phyloP scores from a whole-genome alignment of 2,888 invertebrate species.

The Tetragonisca angustula region DNA sequence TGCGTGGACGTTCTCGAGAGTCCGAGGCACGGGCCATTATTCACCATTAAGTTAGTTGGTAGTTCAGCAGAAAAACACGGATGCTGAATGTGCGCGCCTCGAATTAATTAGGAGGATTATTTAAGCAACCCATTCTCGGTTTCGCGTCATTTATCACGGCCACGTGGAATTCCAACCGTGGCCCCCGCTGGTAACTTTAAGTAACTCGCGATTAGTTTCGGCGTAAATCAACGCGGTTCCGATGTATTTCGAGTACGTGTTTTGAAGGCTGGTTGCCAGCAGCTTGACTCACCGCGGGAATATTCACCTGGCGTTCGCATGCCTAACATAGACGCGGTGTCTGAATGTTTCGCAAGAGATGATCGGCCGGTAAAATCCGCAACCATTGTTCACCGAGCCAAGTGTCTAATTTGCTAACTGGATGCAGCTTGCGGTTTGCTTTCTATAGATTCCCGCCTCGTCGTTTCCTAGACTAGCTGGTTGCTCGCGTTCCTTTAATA shows the following conservation, averaged over 20 bases:
- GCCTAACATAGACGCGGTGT: conserved; percentile 24
- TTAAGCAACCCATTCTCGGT: conserved; percentile 11
- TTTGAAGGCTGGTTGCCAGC: conserved; percentile 38
- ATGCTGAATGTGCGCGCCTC: background rate
- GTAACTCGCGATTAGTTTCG: conserved; percentile 46
- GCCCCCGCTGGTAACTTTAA: conserved; percentile 35
- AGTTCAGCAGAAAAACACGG: conserved; percentile 24
- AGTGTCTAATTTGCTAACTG: conserved; percentile 3
- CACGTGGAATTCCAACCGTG: conserved; percentile 14
- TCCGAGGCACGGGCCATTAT: background rate
- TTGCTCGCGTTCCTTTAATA: background rate
- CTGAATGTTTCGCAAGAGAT: conserved; percentile 22
- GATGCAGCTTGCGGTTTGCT: background rate
- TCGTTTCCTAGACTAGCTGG: background rate
- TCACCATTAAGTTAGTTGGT: conserved; percentile 15
- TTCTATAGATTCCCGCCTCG: background rate
- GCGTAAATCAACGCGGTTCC: conserved; percentile 44
- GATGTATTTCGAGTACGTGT: conserved; percentile 51
- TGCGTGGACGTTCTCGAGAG: background rate
- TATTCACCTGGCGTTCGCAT: conserved; percentile 24
- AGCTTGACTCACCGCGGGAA: conserved; percentile 41
- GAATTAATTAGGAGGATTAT: conserved; percentile 35
- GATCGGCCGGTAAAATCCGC: conserved; percentile 9
- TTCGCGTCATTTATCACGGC: conserved; percentile 40
- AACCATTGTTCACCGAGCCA: conserved; percentile 30